Conservation (phyloP, 2,888 invertebrate species). For the Drosophila gaucha region DNA sequence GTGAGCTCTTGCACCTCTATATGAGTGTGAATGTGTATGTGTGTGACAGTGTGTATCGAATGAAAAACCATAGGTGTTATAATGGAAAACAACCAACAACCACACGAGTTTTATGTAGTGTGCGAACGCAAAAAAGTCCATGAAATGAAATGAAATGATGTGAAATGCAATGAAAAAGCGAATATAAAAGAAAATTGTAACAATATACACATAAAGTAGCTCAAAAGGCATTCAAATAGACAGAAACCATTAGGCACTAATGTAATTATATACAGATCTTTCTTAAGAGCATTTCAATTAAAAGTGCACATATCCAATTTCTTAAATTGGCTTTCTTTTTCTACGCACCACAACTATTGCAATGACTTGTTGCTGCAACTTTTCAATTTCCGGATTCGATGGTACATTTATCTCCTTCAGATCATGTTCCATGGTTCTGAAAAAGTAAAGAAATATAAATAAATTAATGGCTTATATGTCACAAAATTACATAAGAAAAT, state of each 20-base stretch:
- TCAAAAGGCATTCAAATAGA: conserved; percentile 4
- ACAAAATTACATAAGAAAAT: no score
- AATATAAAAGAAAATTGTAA: conserved; percentile 5
- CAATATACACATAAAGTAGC: conserved; percentile 2
- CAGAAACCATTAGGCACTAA: conserved; percentile 26
- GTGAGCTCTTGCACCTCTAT: not conserved
- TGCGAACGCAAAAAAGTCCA: conserved; percentile 21
- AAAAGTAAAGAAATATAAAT: conserved; percentile 12
- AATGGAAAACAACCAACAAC: conserved; percentile 34
- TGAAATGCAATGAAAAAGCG: conserved; percentile 2
- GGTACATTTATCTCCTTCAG: conserved; percentile 83
- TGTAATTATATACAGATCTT: conserved; percentile 10
- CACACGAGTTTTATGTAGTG: conserved; percentile 11
- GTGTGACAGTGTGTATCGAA: conserved; percentile 14
- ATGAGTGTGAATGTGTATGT: not conserved
- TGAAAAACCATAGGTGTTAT: conserved; percentile 50
- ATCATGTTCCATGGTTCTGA: conserved; percentile 84
- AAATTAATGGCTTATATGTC: no score
- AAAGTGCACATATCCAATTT: conserved; percentile 2
- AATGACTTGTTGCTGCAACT: conserved; percentile 84
- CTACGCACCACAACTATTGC: conserved; percentile 84
- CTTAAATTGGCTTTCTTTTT: conserved; percentile 34
- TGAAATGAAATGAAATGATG: conserved; percentile 7
- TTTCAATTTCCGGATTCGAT: conserved; percentile 83
- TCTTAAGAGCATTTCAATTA: conserved; percentile 10